Evolutionary conservation across 2,797 vertebrate species (phyloP).

Genomic region (Hirundo rustica): DNA sequence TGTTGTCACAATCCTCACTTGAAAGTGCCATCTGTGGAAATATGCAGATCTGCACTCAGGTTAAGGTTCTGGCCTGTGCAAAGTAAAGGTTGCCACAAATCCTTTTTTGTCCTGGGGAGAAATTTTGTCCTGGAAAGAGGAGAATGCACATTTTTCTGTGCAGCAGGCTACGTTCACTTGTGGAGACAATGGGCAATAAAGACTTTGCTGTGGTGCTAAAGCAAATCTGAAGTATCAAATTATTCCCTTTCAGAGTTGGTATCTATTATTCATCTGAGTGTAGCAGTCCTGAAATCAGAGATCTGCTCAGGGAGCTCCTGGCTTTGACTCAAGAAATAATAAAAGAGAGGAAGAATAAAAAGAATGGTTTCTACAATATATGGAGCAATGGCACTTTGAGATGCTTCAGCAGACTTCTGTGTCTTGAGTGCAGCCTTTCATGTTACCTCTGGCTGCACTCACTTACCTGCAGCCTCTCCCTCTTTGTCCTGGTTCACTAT

Average conservation of each 20-base stretch:
- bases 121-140: neutral
- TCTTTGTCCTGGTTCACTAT: neutral
- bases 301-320: neutral
- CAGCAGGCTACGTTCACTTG: neutral
- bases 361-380: neutral
- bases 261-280: neutral
- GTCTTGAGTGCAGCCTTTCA: neutral
- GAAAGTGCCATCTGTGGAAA: neutral
- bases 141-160: neutral
- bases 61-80: neutral
- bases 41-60: neutral
- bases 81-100: neutral
- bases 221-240: neutral
- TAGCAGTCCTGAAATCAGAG: neutral
- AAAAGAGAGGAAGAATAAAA: neutral
- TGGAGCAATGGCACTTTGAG: neutral
- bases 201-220: neutral
- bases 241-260: neutral
- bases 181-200: neutral
- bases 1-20: neutral
- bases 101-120: neutral
- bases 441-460: conserved; percentile 32
- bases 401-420: neutral
- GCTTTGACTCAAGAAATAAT: neutral
- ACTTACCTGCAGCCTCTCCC: neutral